Conservation (phyloP, 2,888 invertebrate species). For the Heliothis peltigera region DNA sequence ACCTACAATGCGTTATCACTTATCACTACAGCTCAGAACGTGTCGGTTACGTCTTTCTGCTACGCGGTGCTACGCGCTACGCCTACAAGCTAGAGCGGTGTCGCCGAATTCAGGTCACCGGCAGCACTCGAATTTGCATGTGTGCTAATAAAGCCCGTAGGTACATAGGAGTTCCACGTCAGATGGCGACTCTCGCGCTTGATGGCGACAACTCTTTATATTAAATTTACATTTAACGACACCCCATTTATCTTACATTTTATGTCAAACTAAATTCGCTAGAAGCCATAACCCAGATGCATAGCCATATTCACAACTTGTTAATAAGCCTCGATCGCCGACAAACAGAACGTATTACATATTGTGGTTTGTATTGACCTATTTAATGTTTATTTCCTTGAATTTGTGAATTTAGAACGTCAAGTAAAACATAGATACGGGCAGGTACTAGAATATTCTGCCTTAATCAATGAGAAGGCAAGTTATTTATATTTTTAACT, state of each 20-base stretch:
- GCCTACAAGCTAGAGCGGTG: conserved; percentile 42
- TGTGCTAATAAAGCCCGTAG: conserved; percentile 57
- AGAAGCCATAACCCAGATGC: conserved; percentile 46
- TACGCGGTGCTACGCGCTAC: conserved; percentile 67
- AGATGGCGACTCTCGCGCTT: conserved; percentile 29
- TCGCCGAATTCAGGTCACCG: conserved; percentile 70
- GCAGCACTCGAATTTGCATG: conserved; percentile 73
- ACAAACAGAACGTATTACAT: conserved; percentile 17
- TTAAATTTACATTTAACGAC: conserved; percentile 26
- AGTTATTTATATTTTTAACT: conserved; percentile 43
- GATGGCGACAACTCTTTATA: conserved; percentile 34
- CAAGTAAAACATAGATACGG: conserved; percentile 14
- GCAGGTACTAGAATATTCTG: conserved; percentile 45
- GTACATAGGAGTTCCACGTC: conserved; percentile 15
- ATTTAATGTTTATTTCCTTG: conserved; percentile 44
- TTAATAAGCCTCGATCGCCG: conserved; percentile 27
- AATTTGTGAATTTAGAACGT: conserved; percentile 30
- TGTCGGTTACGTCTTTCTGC: conserved; percentile 57
- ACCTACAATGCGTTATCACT: conserved; percentile 30
- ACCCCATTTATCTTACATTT: conserved; percentile 30
- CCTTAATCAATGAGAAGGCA: conserved; percentile 40
- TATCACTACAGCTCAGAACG: background rate
- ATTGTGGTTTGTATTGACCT: conserved; percentile 43
- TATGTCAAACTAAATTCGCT: conserved; percentile 48
- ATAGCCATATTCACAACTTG: conserved; percentile 31